Evolutionary conservation across 2,888 invertebrate species (phyloP).

Genomic region (Hypercompe scribonia): DNA sequence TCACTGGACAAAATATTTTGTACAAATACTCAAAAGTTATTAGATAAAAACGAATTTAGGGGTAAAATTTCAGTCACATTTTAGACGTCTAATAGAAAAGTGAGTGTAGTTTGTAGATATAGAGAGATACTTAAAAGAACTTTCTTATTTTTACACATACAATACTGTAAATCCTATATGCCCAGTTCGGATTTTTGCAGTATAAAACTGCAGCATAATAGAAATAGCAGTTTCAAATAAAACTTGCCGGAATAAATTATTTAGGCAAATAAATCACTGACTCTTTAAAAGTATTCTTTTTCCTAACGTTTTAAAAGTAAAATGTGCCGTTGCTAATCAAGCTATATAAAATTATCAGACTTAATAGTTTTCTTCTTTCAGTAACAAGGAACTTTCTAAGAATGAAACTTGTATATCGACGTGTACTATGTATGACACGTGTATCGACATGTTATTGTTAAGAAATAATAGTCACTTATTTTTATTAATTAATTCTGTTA

Average conservation of each 20-base stretch:
- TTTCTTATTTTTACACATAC: not conserved
- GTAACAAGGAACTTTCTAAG: no score
- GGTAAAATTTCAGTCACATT: no score
- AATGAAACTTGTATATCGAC: no score
- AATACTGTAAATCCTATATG: not conserved
- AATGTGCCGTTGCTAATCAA: not conserved
- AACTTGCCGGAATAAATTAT: not conserved
- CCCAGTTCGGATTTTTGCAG: not conserved
- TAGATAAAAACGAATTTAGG: not conserved
- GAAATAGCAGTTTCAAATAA: not conserved
- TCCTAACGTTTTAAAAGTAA: no score
- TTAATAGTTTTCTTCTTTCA: no score
- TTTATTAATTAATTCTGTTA: no score
- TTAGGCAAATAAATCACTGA: not conserved
- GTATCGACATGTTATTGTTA: no score
- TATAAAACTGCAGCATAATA: not conserved
- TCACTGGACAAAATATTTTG: constrained; percentile 12
- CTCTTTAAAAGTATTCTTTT: not conserved
- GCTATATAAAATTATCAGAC: not conserved
- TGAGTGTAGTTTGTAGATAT: not conserved
- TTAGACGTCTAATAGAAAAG: not conserved
- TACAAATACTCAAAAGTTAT: constrained; percentile 7
- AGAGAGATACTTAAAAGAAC: no score
- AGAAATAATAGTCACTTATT: no score
- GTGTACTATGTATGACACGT: no score